phyloP scores from a whole-genome alignment of 1,140 invertebrate species.

The Macrosteles quadrilineatus region DNA sequence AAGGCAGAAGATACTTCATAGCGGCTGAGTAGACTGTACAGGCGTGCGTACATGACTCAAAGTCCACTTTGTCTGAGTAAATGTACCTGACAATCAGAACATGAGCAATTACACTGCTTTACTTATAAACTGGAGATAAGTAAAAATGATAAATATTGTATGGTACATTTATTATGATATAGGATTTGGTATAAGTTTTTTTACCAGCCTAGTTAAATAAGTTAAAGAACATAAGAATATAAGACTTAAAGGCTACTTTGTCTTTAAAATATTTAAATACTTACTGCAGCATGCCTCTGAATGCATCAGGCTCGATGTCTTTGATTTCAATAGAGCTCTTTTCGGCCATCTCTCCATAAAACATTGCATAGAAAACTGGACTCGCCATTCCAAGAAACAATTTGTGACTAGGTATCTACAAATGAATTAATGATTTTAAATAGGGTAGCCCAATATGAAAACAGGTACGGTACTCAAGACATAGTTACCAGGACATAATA shows the following conservation, averaged over 20 bases:
- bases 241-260: too few relatives aligned
- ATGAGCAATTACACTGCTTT: too few relatives aligned
- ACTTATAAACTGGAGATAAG: too few relatives aligned
- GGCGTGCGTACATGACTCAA: constrained; percentile 78
- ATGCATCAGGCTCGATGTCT: constrained; percentile 82
- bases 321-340: constrained; percentile 73
- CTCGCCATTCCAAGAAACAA: constrained; percentile 80
- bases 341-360: constrained; percentile 72
- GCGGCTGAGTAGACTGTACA: constrained; percentile 84
- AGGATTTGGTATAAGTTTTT: too few relatives aligned
- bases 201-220: too few relatives aligned
- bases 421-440: constrained; percentile 28
- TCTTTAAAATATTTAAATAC: too few relatives aligned
- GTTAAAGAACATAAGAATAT: too few relatives aligned
- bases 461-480: too few relatives aligned
- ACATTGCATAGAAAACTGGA: constrained; percentile 80
- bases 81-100: constrained; percentile 79
- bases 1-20: constrained; percentile 85
- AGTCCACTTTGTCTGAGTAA: constrained; percentile 76
- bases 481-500: neutral
- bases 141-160: too few relatives aligned
- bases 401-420: constrained; percentile 72
- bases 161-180: too few relatives aligned
- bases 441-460: too few relatives aligned
- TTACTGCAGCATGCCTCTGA: constrained; percentile 71